Conservation (phyloP, 2,888 invertebrate species). For the Thecocarcelia acutangulata region DNA sequence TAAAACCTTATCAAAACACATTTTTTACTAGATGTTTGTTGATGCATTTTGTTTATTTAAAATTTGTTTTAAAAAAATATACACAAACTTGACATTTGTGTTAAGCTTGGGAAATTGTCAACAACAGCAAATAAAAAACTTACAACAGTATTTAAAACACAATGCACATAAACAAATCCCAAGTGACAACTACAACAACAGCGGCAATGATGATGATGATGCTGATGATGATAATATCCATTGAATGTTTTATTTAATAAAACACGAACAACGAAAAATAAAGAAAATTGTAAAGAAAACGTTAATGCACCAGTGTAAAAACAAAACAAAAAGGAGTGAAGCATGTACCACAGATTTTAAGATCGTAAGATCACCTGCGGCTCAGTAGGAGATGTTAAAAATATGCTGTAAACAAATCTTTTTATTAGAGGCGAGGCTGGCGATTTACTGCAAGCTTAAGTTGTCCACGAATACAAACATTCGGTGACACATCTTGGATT, state of each 20-base stretch:
- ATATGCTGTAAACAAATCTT: constrained; percentile 42
- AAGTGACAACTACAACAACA: constrained; percentile 20
- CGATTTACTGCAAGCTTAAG: constrained; percentile 6
- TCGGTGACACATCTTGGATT: constrained; percentile 31
- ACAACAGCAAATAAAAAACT: constrained; percentile 34
- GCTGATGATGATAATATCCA: constrained; percentile 31
- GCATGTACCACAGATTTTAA: constrained; percentile 34
- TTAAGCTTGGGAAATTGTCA: constrained; percentile 66
- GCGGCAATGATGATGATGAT: constrained; percentile 16
- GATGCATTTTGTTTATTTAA: constrained; percentile 46
- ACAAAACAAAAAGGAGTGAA: constrained; percentile 26
- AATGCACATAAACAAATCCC: constrained; percentile 35
- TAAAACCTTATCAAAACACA: constrained; percentile 64
- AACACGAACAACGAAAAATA: constrained; percentile 29
- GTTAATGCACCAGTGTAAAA: not conserved
- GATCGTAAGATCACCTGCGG: constrained; percentile 64
- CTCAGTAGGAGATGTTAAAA: constrained; percentile 20
- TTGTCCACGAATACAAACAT: constrained; percentile 14
- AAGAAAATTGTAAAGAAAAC: constrained; percentile 15
- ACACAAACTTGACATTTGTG: constrained; percentile 61
- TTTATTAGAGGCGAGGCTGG: constrained; percentile 42
- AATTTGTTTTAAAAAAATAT: constrained; percentile 33
- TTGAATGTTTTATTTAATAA: constrained; percentile 23
- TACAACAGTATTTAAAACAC: constrained; percentile 32
- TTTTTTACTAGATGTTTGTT: not conserved